These are phyloP conservation scores for Epizoanthus rinbou DNA, from an alignment of 92 coral and sea anemone species.

Conservation along the genomic window DNA sequence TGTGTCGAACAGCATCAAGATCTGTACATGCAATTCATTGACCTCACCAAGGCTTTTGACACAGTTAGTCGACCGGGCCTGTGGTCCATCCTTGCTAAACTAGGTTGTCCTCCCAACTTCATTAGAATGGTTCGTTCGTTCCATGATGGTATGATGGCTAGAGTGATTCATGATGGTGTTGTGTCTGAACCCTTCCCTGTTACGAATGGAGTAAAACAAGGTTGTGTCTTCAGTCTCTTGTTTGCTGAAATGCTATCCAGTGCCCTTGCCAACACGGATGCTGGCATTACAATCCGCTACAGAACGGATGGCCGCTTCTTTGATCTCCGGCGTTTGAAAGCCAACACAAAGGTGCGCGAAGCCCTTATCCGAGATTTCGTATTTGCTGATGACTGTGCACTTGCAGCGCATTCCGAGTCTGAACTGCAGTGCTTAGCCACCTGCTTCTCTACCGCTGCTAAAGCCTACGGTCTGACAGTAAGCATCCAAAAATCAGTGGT, in stretches of 20 bases:
- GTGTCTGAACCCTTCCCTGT: too few species aligned
- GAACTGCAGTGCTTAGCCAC: constrained; percentile 1
- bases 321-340: constrained; percentile 13
- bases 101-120: too few species aligned
- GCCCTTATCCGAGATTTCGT: constrained; percentile 9
- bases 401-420: constrained; percentile 10
- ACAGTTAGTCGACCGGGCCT: too few species aligned
- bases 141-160: too few species aligned
- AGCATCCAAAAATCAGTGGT: constrained; percentile 22
- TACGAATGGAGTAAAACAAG: background rate
- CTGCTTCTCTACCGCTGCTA: constrained; percentile 5
- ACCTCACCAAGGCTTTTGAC: too few species aligned
- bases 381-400: background rate
- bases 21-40: too few species aligned
- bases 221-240: constrained; percentile 19
- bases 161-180: too few species aligned
- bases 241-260: background rate
- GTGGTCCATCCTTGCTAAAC: too few species aligned
- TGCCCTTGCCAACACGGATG: constrained; percentile 10
- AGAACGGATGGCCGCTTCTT: constrained; percentile 8
- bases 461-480: background rate
- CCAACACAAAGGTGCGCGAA: background rate
- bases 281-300: constrained; percentile 16
- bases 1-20: too few species aligned
- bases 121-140: too few species aligned